Base-by-base conservation (phyloP, 2,113 vertebrate genomes). In the Anthoscopus minutus region DNA sequence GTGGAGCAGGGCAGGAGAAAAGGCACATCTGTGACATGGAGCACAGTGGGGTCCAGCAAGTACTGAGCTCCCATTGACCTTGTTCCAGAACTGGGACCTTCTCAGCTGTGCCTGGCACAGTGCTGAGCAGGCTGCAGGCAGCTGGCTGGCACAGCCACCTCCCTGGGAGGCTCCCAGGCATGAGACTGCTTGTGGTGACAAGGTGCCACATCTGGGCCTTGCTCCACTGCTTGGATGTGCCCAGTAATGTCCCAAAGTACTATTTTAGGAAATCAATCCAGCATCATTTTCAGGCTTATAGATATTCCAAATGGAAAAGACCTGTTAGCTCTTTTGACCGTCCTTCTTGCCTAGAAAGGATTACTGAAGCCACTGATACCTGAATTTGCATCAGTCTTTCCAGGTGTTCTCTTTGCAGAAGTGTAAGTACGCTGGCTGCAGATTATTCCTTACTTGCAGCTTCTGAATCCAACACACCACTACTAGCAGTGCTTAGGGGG, bases 1-100 rank as follows among this genome's bases (percentile, higher is more conserved):
- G 6, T 35, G 20, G 12, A 81, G 28, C 56, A 62, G 58, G 51
- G 65, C 37, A 69, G 70, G 45, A 44, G 42, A 78, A 78, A 64
- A 81, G 31, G 24, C n/a, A 57, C 16, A 7, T 30, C 21, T 48
- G 30, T 0, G 0, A 8, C 12, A 3, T 40, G 23, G 64, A 72
- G 31, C n/a, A 77, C 11, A 86, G 35, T 3, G 6, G 47, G 48
- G 5, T 40, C 15, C 66, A 44, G 77, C 28, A 73, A 54, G 28
- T 2, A 1, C 25, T 56, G 67, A 80, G 40, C 27, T 89, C n/a
- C n/a, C 2, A 0, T 5, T 79, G 80, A 70, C 24, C 8, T 51
- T 48, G 9, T 48, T 92, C 40, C 67, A 72, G 48, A 69, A 3
- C 35, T 10, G 53, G 30, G 18, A 60, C 23, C 14, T 51, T 54